Evolutionary conservation across 2,888 invertebrate genomes (phyloP).

Genomic region (Xanthorhoe spadicearia): DNA sequence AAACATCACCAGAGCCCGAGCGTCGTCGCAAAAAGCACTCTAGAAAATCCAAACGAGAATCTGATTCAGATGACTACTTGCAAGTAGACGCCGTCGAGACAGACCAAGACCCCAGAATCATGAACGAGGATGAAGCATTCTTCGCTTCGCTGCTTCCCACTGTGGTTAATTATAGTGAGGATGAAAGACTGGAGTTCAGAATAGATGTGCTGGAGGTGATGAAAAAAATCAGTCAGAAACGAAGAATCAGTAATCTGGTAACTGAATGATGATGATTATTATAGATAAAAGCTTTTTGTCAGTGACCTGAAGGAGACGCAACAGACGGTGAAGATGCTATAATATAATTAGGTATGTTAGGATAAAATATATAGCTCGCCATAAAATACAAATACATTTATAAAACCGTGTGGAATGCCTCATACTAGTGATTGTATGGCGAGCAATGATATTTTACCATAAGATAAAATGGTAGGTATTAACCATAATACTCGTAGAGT

Average conservation of each 20-base stretch:
- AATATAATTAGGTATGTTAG: too few species aligned
- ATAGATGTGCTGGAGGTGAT: constrained; percentile 73
- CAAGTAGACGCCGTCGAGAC: constrained; percentile 61
- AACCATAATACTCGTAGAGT: too few species aligned
- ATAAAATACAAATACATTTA: too few species aligned
- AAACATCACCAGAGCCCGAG: constrained; percentile 22
- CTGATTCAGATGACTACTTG: constrained; percentile 19
- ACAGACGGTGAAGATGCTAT: too few species aligned
- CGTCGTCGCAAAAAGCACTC: constrained; percentile 20
- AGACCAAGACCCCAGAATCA: constrained; percentile 66
- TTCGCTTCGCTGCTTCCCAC: constrained; percentile 76
- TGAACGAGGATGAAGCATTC: constrained; percentile 81
- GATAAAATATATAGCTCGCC: too few species aligned
- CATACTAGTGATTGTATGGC: too few species aligned
- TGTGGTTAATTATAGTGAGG: constrained; percentile 72
- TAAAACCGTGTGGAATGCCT: too few species aligned
- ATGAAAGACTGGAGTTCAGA: constrained; percentile 74
- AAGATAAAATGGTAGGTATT: too few species aligned
- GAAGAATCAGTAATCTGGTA: constrained; percentile 46
- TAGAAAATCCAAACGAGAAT: constrained; percentile 7
- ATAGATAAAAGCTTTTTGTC: neutral
- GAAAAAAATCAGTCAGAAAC: constrained; percentile 69
- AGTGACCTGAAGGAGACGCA: too few species aligned
- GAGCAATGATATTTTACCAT: too few species aligned
- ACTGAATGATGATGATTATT: constrained; percentile 44